Conservation (phyloP, 2,113 vertebrate species). For the Condylura cristata region DNA sequence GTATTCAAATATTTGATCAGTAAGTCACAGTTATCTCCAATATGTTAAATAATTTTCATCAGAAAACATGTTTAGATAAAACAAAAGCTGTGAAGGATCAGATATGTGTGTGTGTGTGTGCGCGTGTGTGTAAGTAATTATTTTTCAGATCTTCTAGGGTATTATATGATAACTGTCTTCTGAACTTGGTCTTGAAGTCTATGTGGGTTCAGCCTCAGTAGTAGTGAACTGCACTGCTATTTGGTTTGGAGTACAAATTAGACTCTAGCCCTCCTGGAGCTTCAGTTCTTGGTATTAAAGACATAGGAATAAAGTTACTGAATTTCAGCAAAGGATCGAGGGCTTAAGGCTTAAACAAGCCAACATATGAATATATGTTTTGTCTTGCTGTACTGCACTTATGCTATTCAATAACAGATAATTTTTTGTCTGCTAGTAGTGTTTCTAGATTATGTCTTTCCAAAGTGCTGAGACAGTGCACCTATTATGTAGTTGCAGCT, state of each 20-base stretch:
- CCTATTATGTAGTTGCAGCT: constrained; percentile 67
- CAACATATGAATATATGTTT: constrained; percentile 54
- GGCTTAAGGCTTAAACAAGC: constrained; percentile 56
- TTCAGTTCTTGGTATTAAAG: constrained; percentile 60
- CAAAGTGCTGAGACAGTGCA: constrained; percentile 34
- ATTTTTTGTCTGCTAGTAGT: constrained; percentile 55
- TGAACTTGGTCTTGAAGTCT: constrained; percentile 12
- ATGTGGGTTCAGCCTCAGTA: neutral
- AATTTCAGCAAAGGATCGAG: neutral
- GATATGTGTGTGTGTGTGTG: neutral
- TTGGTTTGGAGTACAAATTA: constrained; percentile 51
- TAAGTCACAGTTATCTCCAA: constrained; percentile 8
- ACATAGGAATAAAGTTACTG: neutral
- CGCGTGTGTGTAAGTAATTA: constrained; percentile 18
- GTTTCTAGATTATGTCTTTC: constrained; percentile 58
- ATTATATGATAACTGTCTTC: constrained; percentile 27
- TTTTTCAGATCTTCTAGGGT: constrained; percentile 28
- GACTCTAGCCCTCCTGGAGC: constrained; percentile 50
- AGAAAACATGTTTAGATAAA: neutral
- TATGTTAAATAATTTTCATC: constrained; percentile 29
- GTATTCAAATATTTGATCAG: constrained; percentile 71
- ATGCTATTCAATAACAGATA: constrained; percentile 18
- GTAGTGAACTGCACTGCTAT: constrained; percentile 44
- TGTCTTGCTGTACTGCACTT: constrained; percentile 47
- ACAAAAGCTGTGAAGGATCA: neutral